phyloP scores from a whole-genome alignment of 1,140 invertebrate genomes.

The Chrysopa pallens region DNA sequence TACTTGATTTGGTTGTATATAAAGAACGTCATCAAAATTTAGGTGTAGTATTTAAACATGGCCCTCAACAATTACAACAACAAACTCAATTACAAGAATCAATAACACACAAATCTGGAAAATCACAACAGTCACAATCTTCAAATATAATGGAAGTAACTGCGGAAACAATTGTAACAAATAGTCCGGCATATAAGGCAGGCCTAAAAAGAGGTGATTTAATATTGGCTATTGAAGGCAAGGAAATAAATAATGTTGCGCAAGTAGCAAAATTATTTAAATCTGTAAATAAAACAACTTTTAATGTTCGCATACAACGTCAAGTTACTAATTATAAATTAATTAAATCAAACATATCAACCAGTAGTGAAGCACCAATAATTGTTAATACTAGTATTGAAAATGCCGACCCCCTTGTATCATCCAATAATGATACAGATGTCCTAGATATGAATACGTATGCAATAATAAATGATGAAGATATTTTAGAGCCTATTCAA shows the following conservation, averaged over 20 bases:
- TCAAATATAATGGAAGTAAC: conserved; percentile 32
- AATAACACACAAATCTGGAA: conserved; percentile 12
- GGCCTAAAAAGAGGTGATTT: conserved; percentile 64
- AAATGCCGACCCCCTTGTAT: too few species aligned
- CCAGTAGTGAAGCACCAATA: too few species aligned
- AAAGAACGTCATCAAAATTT: conserved; percentile 43
- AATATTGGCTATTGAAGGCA: conserved; percentile 63
- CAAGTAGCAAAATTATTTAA: conserved; percentile 53
- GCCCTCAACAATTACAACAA: conserved; percentile 17
- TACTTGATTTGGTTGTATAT: conserved; percentile 41
- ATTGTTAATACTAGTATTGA: too few species aligned
- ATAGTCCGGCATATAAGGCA: conserved; percentile 54
- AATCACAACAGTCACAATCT: conserved; percentile 22
- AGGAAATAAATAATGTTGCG: conserved; percentile 47
- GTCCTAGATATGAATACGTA: too few species aligned
- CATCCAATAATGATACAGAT: too few species aligned
- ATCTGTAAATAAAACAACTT: conserved; percentile 25
- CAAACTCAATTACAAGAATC: not conserved
- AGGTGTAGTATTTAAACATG: conserved; percentile 49
- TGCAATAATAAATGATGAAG: too few species aligned
- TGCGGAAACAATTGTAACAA: conserved; percentile 55
- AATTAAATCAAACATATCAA: conserved; percentile 1
- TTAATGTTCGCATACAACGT: conserved; percentile 38
- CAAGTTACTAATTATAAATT: conserved; percentile 19
- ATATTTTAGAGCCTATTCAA: too few species aligned